Percentiles rank a stretch among this genome's conserved stretches.
Conservation (phyloP, 2,888 invertebrate species). For the Drosophila villosipedis region DNA sequence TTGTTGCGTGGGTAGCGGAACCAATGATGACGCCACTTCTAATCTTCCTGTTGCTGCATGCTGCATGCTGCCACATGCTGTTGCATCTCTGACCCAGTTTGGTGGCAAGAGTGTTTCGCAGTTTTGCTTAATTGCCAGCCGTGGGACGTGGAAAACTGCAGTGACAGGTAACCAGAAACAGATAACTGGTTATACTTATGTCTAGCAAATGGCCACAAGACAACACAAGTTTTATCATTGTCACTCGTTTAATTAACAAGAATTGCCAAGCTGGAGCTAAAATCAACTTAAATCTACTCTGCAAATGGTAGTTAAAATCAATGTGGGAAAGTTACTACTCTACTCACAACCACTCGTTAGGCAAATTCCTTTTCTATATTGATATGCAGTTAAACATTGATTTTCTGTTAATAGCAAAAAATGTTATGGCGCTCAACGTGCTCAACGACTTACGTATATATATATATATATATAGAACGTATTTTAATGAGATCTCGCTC, state of each 20-base stretch:
- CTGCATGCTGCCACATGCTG: slow-evolving; percentile 20
- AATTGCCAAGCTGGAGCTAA: slow-evolving; percentile 6
- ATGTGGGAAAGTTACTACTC: not conserved
- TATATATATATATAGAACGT: not conserved
- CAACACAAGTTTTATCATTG: slow-evolving; percentile 53
- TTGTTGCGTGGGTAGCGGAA: slow-evolving; percentile 68
- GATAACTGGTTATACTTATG: slow-evolving; percentile 50
- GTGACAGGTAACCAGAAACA: slow-evolving; percentile 7
- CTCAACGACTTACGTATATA: too few species aligned
- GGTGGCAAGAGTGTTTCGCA: slow-evolving; percentile 37
- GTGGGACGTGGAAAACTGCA: slow-evolving; percentile 54
- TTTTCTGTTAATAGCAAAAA: not conserved
- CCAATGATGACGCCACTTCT: slow-evolving; percentile 43
- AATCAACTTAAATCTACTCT: slow-evolving; percentile 1
- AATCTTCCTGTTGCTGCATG: slow-evolving; percentile 18
- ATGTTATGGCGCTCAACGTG: not conserved
- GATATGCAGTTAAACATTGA: not conserved
- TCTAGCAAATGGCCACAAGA: slow-evolving; percentile 33
- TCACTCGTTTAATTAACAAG: slow-evolving; percentile 60
- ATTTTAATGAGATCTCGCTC: slow-evolving; percentile 1
- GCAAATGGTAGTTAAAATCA: not conserved
- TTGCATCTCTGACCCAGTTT: slow-evolving; percentile 53
- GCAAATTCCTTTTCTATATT: not conserved
- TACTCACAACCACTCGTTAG: not conserved
- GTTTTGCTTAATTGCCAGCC: slow-evolving; percentile 70